Evolutionary conservation across 2,888 invertebrate genomes (phyloP).

Genomic region (Dicranocentrus wangi): DNA sequence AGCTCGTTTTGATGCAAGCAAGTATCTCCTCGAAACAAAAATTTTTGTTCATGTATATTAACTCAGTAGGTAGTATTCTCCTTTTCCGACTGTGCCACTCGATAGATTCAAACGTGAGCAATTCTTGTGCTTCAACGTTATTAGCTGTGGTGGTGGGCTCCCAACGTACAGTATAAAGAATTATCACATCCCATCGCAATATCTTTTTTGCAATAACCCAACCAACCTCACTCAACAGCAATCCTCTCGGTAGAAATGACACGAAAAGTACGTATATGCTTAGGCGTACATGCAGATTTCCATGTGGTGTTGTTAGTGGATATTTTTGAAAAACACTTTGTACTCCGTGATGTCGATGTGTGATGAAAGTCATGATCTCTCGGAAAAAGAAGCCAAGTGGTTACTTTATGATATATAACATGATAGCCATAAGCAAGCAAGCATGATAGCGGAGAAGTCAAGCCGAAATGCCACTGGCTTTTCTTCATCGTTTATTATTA

Average conservation of each 20-base stretch:
- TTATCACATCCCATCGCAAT: conserved; percentile 16
- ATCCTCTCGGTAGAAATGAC: neutral
- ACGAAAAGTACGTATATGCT: neutral
- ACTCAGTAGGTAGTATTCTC: too few species aligned
- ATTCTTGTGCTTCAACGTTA: too few species aligned
- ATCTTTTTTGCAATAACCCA: neutral
- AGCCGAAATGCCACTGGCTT: conserved; percentile 36
- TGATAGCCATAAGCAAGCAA: conserved; percentile 12
- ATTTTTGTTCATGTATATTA: too few species aligned
- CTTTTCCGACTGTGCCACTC: too few species aligned
- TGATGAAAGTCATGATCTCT: conserved; percentile 59
- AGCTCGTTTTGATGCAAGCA: neutral
- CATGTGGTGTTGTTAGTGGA: neutral
- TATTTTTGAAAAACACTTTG: conserved; percentile 3
- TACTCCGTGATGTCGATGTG: conserved; percentile 50
- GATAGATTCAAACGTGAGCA: too few species aligned
- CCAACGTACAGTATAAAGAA: neutral
- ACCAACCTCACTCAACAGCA: neutral
- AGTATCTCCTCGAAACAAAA: too few species aligned
- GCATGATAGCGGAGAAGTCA: neutral
- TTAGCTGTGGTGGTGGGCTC: conserved; percentile 6
- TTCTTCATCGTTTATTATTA: conserved; percentile 28
- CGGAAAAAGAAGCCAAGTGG: conserved; percentile 33
- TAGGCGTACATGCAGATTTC: too few species aligned
- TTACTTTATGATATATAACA: conserved; percentile 6